Conservation (phyloP, 2,888 invertebrate species). For the Caenorhabditis wallacei region DNA sequence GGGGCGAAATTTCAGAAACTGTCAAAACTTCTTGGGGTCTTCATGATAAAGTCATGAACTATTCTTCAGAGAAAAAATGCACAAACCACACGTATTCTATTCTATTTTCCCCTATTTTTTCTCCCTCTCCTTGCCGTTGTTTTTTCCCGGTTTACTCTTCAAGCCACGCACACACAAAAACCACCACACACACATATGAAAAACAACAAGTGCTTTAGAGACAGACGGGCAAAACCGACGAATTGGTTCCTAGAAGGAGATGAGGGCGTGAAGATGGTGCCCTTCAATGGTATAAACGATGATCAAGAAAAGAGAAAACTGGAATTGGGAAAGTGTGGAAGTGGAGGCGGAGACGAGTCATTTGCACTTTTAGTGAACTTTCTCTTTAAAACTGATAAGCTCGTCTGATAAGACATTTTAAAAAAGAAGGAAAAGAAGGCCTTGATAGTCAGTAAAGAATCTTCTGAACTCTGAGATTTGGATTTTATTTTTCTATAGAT, state of each 20-base stretch:
- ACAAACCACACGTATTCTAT: constrained; percentile 38
- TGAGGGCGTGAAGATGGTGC: constrained; percentile 22
- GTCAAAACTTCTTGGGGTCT: neutral
- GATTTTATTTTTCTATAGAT: constrained; percentile 15
- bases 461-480: neutral
- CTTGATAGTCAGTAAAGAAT: neutral
- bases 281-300: constrained; percentile 18
- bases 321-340: neutral
- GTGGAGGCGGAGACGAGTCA: constrained; percentile 13
- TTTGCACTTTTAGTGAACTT: constrained; percentile 39
- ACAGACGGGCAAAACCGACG: constrained; percentile 37
- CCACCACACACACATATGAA: constrained; percentile 34
- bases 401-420: constrained; percentile 15
- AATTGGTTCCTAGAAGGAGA: constrained; percentile 57
- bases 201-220: constrained; percentile 62
- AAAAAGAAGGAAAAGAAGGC: neutral
- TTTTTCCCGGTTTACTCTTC: constrained; percentile 23
- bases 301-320: constrained; percentile 15
- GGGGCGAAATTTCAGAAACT: neutral
- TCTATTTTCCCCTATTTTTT: constrained; percentile 20
- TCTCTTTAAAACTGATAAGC: constrained; percentile 14
- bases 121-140: constrained; percentile 5
- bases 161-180: constrained; percentile 12
- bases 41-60: neutral
- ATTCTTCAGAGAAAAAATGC: too few species aligned